Percentiles rank a stretch among this genome's conserved stretches.
Evolutionary conservation across 2,888 invertebrate genomes (phyloP).

Genomic region (Andrena dorsata): DNA sequence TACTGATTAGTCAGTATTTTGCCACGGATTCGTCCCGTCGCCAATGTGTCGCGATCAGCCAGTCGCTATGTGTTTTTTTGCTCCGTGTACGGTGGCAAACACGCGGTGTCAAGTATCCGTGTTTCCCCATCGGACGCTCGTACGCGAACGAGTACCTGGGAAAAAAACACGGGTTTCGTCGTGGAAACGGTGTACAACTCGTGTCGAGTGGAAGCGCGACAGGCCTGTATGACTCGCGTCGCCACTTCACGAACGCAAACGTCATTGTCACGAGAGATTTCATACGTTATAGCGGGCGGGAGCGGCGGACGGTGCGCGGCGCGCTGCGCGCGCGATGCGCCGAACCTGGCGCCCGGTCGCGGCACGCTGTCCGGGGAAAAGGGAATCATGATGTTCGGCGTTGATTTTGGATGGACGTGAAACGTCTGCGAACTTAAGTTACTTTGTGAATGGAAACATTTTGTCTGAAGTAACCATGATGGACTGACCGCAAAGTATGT

Average conservation of each 20-base stretch:
- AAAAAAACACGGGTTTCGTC: conserved; percentile 22
- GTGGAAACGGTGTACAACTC: conserved; percentile 45
- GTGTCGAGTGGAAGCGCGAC: conserved; percentile 47
- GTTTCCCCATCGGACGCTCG: conserved; percentile 44
- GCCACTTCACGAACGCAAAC: conserved; percentile 62
- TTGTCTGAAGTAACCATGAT: too few species aligned
- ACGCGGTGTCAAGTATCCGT: conserved; percentile 45
- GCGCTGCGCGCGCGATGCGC: background rate
- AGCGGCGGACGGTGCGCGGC: conserved; percentile 25
- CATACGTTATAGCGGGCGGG: conserved; percentile 31
- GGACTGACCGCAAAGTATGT: too few species aligned
- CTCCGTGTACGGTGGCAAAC: conserved; percentile 33
- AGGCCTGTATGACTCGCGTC: conserved; percentile 49
- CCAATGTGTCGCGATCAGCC: conserved; percentile 33
- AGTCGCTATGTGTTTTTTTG: conserved; percentile 32
- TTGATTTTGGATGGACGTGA: too few species aligned
- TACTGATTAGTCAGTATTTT: background rate
- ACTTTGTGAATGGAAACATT: too few species aligned
- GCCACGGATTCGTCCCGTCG: conserved; percentile 26
- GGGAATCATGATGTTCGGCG: too few species aligned
- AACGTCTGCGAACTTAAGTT: too few species aligned
- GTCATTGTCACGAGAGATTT: conserved; percentile 62
- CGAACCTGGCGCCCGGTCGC: too few species aligned
- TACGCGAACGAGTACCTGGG: conserved; percentile 29
- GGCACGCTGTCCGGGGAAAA: too few species aligned